Evolutionary conservation across 2,888 invertebrate species (phyloP).

Genomic region (Argyresthia goedartella): DNA sequence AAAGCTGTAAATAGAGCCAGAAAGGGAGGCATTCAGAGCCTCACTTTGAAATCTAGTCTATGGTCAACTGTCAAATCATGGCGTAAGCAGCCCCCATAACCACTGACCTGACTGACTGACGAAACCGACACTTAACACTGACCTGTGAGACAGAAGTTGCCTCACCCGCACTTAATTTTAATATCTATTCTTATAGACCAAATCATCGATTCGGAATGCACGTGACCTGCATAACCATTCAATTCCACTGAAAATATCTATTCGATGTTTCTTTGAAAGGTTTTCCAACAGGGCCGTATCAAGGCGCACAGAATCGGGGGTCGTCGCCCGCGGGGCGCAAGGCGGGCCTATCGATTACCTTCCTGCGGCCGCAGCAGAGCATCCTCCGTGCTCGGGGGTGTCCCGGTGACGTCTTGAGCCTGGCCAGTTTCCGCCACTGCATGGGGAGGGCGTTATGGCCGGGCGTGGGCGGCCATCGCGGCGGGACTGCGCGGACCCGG

Average conservation of each 20-base stretch:
- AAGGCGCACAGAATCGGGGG: conserved; percentile 52
- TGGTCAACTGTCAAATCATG: too few relatives aligned
- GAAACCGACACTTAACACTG: neutral
- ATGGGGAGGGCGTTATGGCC: conserved; percentile 74
- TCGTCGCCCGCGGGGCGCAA: conserved; percentile 62
- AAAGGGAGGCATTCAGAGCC: too few relatives aligned
- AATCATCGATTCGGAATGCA: conserved; percentile 4
- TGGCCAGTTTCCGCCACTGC: conserved; percentile 89
- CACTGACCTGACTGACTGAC: too few relatives aligned
- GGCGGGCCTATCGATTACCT: conserved; percentile 78
- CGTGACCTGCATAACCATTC: conserved; percentile 6
- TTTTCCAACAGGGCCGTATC: conserved; percentile 61
- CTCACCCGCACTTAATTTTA: neutral
- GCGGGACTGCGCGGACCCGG: conserved; percentile 60
- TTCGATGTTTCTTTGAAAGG: neutral
- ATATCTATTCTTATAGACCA: neutral
- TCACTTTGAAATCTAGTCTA: too few relatives aligned
- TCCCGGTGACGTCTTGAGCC: conserved; percentile 80
- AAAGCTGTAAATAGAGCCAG: too few relatives aligned
- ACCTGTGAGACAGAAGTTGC: neutral
- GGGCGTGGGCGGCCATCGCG: conserved; percentile 54
- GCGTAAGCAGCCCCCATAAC: too few relatives aligned
- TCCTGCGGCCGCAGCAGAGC: conserved; percentile 96
- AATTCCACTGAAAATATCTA: neutral
- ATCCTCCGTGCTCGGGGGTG: conserved; percentile 85